These are phyloP conservation scores for Sericinus montela DNA, from an alignment of 2,888 invertebrate species.

Conservation along the genomic window DNA sequence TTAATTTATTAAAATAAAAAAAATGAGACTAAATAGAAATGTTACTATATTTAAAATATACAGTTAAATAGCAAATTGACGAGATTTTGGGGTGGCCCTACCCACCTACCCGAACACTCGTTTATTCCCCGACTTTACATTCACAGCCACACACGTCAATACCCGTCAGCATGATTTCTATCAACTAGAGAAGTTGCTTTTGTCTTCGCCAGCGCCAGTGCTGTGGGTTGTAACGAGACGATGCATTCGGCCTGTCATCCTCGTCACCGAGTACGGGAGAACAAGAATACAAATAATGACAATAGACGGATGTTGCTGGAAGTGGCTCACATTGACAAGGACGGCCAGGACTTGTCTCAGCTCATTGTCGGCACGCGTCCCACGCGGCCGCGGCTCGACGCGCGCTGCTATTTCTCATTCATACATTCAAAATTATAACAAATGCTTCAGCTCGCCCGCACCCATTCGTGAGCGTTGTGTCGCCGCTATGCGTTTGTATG, in stretches of 20 bases:
- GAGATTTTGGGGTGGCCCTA: too few species aligned
- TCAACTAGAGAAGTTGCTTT: neutral
- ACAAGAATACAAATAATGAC: slow-evolving; percentile 72
- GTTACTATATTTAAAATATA: too few species aligned
- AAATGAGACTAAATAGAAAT: too few species aligned
- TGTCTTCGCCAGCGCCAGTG: slow-evolving; percentile 7
- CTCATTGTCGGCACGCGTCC: slow-evolving; percentile 71
- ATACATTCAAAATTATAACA: slow-evolving; percentile 79
- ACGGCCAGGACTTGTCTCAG: slow-evolving; percentile 76
- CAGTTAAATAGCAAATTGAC: too few species aligned
- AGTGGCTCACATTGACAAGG: slow-evolving; percentile 79
- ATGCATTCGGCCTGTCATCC: slow-evolving; percentile 48
- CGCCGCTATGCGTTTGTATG: slow-evolving; percentile 73
- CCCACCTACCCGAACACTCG: too few species aligned
- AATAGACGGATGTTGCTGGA: slow-evolving; percentile 78
- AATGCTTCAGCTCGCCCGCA: slow-evolving; percentile 68
- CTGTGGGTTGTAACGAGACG: neutral
- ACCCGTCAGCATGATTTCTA: neutral
- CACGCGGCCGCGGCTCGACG: slow-evolving; percentile 59
- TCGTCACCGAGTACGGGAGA: slow-evolving; percentile 64
- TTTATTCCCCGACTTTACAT: neutral
- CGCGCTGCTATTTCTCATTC: slow-evolving; percentile 72
- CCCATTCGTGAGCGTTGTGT: slow-evolving; percentile 61
- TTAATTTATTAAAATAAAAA: too few species aligned
- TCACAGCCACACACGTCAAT: slow-evolving; percentile 14